Evolutionary conservation across 2,888 invertebrate species (phyloP), one percentile per base, ranked within the genome.

Genomic region (Platynereis dumerilii): DNA sequence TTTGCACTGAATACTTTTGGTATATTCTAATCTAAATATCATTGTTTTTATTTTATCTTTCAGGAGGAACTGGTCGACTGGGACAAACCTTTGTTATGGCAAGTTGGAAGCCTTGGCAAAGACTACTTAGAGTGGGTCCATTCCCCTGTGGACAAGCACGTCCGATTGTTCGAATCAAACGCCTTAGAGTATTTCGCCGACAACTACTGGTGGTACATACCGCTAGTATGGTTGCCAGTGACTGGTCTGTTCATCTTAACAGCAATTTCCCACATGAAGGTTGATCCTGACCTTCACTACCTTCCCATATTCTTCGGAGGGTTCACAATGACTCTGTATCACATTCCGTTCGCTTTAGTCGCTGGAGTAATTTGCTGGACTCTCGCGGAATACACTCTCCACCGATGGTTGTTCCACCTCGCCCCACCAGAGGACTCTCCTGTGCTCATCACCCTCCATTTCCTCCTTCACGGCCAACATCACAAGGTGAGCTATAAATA

Each of bases 51-150:
- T 28, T 55, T 52, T 67, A 20, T 28, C 22, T 22, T n/a, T 1
- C 73, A 84, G 84, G 77, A 78, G 39, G 80, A 81, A 26, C 66
- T 80, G 17, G 72, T 85, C 20, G 82, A 85, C 68, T 80, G 79
- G 75, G 77, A 76, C 45, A 74, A 77, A 58, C 84, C 85, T 12
- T 74, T 85, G 42, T 69, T 85, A 34, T 75, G 77, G 60, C 80
- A 83, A 70, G 81, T 86, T 24, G 81, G 81, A 1, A 48, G 69
- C 17, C 76, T 86, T n/a, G 82, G 82, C 2, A 74, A 79, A 0
- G 75, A 80, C 60, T 86, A 86, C 70, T 80, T 80, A 78, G 79
- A 79, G 17, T 86, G 86, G 86, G 83, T 84, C 29, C 85, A 85
- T 72, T 78, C 81, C 59, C 85, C 85, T 2, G 81, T 82, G 27